phyloP scores from a whole-genome alignment of 2,113 vertebrate genomes.

The Xyliphius kryptos region DNA sequence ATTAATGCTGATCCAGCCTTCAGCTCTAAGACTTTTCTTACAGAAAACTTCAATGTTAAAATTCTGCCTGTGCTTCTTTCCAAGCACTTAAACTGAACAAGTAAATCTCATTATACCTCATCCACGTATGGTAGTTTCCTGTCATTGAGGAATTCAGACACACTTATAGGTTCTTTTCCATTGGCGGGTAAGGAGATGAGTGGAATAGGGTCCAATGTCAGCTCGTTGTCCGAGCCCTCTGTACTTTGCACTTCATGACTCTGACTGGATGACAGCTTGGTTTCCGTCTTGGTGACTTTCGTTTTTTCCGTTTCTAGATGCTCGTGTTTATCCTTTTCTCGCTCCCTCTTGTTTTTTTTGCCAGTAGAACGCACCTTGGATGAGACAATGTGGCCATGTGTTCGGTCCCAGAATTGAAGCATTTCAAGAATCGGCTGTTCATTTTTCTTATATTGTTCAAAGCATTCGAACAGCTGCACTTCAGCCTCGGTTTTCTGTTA shows the following conservation, averaged over 20 bases:
- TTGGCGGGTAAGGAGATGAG: constrained; percentile 62
- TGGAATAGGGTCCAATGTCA: constrained; percentile 55
- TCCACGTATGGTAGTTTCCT: constrained; percentile 56
- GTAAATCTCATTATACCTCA: constrained; percentile 54
- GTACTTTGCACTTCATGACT: constrained; percentile 4
- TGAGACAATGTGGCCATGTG: constrained; percentile 51
- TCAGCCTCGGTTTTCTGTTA: constrained; percentile 44
- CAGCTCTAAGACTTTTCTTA: too few relatives aligned
- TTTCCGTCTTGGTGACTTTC: constrained; percentile 27
- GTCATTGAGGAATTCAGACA: constrained; percentile 54
- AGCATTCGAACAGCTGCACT: constrained; percentile 57
- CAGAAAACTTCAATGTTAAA: background rate
- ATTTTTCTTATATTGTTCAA: constrained; percentile 63
- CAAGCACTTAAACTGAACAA: background rate
- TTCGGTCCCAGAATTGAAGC: constrained; percentile 74
- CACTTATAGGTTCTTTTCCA: constrained; percentile 36
- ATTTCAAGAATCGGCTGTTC: constrained; percentile 57
- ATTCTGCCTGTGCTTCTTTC: background rate
- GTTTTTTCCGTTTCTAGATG: constrained; percentile 51
- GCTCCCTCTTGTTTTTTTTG: constrained; percentile 58
- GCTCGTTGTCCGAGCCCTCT: constrained; percentile 32
- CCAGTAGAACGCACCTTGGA: constrained; percentile 27
- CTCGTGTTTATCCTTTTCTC: constrained; percentile 53
- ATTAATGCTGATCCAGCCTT: too few relatives aligned
- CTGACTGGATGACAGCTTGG: constrained; percentile 28